Percentiles rank a stretch among this genome's conserved stretches.
Evolutionary conservation across 2,888 invertebrate species (phyloP).

Genomic region (Lasioglossum calceatum): DNA sequence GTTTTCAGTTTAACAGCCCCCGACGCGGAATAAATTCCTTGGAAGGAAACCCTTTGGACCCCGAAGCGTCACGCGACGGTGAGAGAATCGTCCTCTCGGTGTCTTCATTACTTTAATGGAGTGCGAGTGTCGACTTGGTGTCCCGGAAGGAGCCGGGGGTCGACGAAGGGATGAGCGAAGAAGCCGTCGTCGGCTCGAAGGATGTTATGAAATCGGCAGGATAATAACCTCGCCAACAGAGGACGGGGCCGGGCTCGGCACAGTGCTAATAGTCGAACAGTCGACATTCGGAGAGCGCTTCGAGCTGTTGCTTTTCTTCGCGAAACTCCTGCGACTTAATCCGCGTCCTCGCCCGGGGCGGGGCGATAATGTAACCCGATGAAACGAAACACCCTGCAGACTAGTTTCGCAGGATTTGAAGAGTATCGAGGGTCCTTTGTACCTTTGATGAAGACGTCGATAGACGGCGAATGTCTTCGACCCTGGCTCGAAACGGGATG

Average conservation of each 20-base stretch:
- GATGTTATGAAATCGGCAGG: conserved; percentile 79
- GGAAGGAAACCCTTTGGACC: conserved; percentile 79
- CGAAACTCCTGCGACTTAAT: conserved; percentile 56
- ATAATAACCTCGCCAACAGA: conserved; percentile 71
- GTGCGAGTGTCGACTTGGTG: conserved; percentile 67
- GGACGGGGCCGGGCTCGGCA: conserved; percentile 9
- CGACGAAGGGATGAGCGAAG: conserved; percentile 37
- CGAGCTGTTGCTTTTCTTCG: conserved; percentile 62
- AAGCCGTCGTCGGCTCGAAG: conserved; percentile 71
- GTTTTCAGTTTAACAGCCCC: conserved; percentile 80
- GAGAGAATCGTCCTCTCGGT: conserved; percentile 69
- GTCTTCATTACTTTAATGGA: conserved; percentile 84
- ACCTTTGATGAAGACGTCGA: neutral
- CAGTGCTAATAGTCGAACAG: conserved; percentile 67
- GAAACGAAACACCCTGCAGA: conserved; percentile 48
- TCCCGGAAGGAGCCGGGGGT: conserved; percentile 56
- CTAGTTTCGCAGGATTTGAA: conserved; percentile 20
- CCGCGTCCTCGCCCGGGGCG: conserved; percentile 34
- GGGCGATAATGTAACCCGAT: conserved; percentile 42
- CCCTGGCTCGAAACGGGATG: neutral
- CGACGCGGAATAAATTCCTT: conserved; percentile 80
- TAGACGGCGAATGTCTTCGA: neutral
- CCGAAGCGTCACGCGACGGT: conserved; percentile 65
- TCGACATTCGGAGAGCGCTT: conserved; percentile 54
- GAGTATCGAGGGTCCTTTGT: neutral